phyloP scores from a whole-genome alignment of 2,797 vertebrate genomes.

The Lepilemur ruficaudatus region DNA sequence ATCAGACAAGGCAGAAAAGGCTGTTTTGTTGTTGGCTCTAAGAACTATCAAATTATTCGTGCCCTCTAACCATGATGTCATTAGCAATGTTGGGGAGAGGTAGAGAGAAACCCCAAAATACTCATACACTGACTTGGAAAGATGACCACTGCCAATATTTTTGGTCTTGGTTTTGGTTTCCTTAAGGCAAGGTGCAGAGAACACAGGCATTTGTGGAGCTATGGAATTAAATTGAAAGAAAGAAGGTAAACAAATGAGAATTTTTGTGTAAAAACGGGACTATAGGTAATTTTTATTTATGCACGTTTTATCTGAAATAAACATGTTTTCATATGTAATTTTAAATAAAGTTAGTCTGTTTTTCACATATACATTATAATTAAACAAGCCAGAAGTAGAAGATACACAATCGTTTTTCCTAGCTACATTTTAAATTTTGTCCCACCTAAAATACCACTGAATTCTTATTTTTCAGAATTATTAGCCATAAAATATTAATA shows the following conservation, averaged over 20 bases:
- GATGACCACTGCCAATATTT: neutral
- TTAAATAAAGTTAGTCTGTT: neutral
- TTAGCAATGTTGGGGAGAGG: rapidly evolving
- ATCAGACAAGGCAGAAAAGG: neutral
- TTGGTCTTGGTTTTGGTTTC: neutral
- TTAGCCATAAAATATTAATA: slow-evolving; percentile 20
- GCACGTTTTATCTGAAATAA: neutral
- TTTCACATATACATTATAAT: neutral
- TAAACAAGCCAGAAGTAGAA: neutral
- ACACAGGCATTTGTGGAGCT: neutral
- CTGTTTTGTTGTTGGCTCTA: neutral
- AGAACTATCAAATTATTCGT: neutral
- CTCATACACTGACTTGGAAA: neutral
- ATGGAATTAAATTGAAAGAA: neutral
- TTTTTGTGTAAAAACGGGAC: neutral
- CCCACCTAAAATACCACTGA: neutral
- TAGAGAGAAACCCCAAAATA: neutral
- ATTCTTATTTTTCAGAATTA: slow-evolving; percentile 34
- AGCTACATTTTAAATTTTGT: neutral
- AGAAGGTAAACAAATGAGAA: neutral
- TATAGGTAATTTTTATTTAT: neutral
- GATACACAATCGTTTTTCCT: neutral
- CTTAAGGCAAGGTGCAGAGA: neutral
- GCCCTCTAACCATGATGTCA: neutral
- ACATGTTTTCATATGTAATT: neutral